Base-by-base conservation (phyloP, 2,888 invertebrate species). In the Alloscopus bannaensis region DNA sequence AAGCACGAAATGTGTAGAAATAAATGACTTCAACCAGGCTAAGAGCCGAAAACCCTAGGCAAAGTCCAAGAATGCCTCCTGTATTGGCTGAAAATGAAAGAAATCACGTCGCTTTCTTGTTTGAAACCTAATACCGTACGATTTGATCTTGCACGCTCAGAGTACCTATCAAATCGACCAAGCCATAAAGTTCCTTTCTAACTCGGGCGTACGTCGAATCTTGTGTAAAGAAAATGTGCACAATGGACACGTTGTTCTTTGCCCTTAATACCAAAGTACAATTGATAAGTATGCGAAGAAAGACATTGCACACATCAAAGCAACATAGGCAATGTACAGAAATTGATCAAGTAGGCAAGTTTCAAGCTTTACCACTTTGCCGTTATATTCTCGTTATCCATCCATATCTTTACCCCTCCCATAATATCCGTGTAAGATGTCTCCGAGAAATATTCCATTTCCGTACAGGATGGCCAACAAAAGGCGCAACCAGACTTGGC, bases 141-240 rank as follows among this genome's bases (percentile, higher is more conserved):
- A 31, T n/a, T 29, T n/a, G 55, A 20, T 57, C 29, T 26, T 66
- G 45, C n/a, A n/a, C n/a, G n/a, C n/a, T n/a, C n/a, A n/a, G 28
- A 26, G 29, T 76, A 83, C 84, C 85, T 42, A 85, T 81, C 31
- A 85, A 72, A 45, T 84, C 84, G 0, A 81, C 79, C 18, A 50
- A 57, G 11, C 85, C 84, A 66, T 83, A 85, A 2, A 84, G 60
- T 73, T 85, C 82, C 52, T 84, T 84, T 31, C 85, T 62, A 0
- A 84, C 69, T 68, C 84, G 59, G 1, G 85, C 83, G 59, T 84
- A 84, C 0, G 80, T 81, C 1, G 82, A 81, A 26, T 84, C 84
- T 24, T 75, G 77, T 6, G 79, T 79, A 62, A 84, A 83, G 62
- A 76, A 85, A 28, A 85, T 76, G 59, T 85, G 85, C 2, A 85